Base-by-base conservation (phyloP, 2,797 vertebrate genomes). In the Trichosurus vulpecula region DNA sequence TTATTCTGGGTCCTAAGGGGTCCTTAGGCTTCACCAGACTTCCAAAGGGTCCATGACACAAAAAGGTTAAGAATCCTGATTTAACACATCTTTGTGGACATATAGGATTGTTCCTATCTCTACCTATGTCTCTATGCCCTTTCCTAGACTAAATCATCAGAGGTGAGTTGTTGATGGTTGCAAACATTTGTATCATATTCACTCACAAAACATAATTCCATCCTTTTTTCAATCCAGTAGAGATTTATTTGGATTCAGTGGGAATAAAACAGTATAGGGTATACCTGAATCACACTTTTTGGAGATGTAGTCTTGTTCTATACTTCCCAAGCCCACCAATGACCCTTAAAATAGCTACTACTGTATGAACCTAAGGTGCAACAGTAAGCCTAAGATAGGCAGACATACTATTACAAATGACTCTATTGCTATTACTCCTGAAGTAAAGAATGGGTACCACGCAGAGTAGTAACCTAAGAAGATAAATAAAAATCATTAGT, bases 231-330 rank as follows among this genome's bases (percentile, higher is more conserved):
- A 54, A 93, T 94, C 41, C 89, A 54, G 52, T 51, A 74, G 4
- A n/a, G 35, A n/a, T 74, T 90, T 41, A 22, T 57, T 54, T 93
- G 25, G 41, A 58, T 29, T 29, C 91, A 19, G 16, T 74, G 61
- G 9, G 35, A 74, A 11, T 74, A 41, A 74, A 25, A 12, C 53
- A 66, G 14, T 31, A 2, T 41, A 30, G n/a, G 14, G 13, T 55
- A 92, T 47, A 95, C 25, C 16, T 94, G 41, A 30, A 93, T 89
- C 54, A 93, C n/a, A 12, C 9, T 90, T 90, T 41, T 96, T 90
- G n/a, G 47, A 2, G 54, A 47, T 2, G 93, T 55, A n/a, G 29
- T 47, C 14, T 87, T 0, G 52, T 6, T 9, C 14, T 8, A 58
- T 5, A 58, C n/a, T 30, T 87, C 90, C 54, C 30, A 31, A 25